These are phyloP conservation scores for Dione juno DNA, from an alignment of 2,888 invertebrate species.

Conservation along the genomic window DNA sequence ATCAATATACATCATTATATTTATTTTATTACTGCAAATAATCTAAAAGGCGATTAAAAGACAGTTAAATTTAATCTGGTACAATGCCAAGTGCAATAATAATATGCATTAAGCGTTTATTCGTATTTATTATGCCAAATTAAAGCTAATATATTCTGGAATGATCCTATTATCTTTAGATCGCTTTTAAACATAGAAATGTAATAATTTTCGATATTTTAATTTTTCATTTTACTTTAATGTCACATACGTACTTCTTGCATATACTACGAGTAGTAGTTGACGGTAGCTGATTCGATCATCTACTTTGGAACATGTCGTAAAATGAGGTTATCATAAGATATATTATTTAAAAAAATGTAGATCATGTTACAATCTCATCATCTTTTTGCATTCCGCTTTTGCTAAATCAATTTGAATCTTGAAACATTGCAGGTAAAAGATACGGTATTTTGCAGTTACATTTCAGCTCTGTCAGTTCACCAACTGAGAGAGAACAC, in stretches of 20 bases:
- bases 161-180: not conserved
- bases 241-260: too few species aligned
- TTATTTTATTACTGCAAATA: conserved; percentile 31
- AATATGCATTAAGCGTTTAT: conserved; percentile 30
- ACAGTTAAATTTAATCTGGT: conserved; percentile 37
- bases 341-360: not conserved
- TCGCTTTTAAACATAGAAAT: not conserved
- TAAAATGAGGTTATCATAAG: too few species aligned
- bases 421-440: not conserved
- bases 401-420: not conserved
- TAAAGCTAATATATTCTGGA: conserved; percentile 13
- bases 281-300: too few species aligned
- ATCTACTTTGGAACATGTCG: too few species aligned
- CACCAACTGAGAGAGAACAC: not conserved
- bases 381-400: not conserved
- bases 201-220: too few species aligned
- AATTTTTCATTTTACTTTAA: too few species aligned
- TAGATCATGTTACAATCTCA: not conserved
- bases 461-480: not conserved
- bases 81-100: conserved; percentile 37
- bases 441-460: not conserved
- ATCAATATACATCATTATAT: conserved; percentile 26
- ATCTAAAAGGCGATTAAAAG: conserved; percentile 26
- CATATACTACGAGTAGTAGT: too few species aligned
- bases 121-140: conserved; percentile 23